Conservation (phyloP, 2,113 vertebrate genomes). For the Girardinichthys multiradiatus region DNA sequence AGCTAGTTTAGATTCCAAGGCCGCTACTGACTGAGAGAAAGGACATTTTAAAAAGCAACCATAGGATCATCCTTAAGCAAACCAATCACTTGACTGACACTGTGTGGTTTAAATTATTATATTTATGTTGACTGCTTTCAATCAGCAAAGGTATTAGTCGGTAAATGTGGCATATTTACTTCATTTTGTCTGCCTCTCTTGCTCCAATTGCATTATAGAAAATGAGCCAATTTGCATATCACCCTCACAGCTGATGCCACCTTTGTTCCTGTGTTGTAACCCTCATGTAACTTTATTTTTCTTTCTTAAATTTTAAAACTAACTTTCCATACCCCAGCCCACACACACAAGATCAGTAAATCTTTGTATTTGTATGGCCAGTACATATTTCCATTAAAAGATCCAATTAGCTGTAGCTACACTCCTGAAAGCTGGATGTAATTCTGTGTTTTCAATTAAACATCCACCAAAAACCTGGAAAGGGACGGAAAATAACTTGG, state of each 20-base stretch:
- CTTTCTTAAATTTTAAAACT: constrained; percentile 27
- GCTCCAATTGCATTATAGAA: constrained; percentile 11
- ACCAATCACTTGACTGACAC: constrained; percentile 21
- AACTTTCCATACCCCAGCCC: constrained; percentile 30
- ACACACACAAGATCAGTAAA: constrained; percentile 48
- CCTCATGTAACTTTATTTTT: constrained; percentile 31
- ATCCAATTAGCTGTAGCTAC: constrained; percentile 66
- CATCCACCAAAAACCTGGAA: constrained; percentile 29
- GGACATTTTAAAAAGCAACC: constrained; percentile 54
- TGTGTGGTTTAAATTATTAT: constrained; percentile 2
- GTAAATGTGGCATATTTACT: neutral
- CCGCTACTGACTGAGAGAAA: constrained; percentile 54
- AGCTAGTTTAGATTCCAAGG: constrained; percentile 62
- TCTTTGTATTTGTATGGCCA: constrained; percentile 47
- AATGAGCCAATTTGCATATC: constrained; percentile 42
- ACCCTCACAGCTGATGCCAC: constrained; percentile 39
- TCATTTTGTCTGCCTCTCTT: constrained; percentile 7
- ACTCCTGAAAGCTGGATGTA: constrained; percentile 53
- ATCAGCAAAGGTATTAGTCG: neutral
- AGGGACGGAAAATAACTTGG: constrained; percentile 31
- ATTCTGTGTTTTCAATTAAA: constrained; percentile 51
- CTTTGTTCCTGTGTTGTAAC: constrained; percentile 3
- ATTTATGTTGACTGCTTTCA: neutral
- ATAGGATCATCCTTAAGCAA: constrained; percentile 31
- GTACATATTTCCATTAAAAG: constrained; percentile 61